Evolutionary conservation across 2,113 vertebrate species (phyloP).

Genomic region (Abramis brama): DNA sequence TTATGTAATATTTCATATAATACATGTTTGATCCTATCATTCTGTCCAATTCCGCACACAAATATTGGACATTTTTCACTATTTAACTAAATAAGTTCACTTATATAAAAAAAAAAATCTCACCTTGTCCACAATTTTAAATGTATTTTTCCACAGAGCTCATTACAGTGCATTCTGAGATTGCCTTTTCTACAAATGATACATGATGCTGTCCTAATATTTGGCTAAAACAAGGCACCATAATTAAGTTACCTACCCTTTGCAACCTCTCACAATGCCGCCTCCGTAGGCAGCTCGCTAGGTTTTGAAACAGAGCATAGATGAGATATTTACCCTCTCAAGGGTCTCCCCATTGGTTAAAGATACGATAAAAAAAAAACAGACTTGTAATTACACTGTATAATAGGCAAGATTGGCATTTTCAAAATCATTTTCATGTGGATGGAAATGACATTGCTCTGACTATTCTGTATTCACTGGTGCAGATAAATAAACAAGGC

Average conservation of each 20-base stretch:
- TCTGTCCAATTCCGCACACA: background rate
- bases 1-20: background rate
- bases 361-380: slow-evolving; percentile 77
- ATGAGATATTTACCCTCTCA: slow-evolving; percentile 73
- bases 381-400: slow-evolving; percentile 80
- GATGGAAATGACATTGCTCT: slow-evolving; percentile 83
- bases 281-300: background rate
- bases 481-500: slow-evolving; percentile 86
- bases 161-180: background rate
- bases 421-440: slow-evolving; percentile 83
- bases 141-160: background rate
- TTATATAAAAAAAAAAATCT: no score
- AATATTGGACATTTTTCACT: no score
- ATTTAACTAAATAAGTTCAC: no score
- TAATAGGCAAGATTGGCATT: slow-evolving; percentile 83
- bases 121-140: no score
- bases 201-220: background rate
- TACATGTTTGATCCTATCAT: background rate
- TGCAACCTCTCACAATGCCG: background rate
- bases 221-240: background rate
- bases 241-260: slow-evolving; percentile 12
- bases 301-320: slow-evolving; percentile 12
- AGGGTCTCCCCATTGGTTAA: slow-evolving; percentile 73
- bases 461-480: slow-evolving; percentile 83
- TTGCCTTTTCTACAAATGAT: background rate